Base-by-base conservation (phyloP, 1,140 invertebrate species). In the Pogonognathellus flavescens region DNA sequence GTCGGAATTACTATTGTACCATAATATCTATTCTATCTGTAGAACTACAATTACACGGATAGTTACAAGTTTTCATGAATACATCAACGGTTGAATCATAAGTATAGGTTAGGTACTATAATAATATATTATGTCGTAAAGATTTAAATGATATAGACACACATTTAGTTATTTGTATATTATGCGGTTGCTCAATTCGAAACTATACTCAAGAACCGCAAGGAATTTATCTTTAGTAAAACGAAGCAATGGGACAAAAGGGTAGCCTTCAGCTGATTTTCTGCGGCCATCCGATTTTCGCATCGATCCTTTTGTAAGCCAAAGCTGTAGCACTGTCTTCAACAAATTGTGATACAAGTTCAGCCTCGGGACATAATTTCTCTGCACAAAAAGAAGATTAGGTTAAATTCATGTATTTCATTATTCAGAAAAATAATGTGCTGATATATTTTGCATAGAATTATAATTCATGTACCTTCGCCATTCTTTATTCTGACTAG, bases 281-380 rank as follows among this genome's bases (percentile, higher is more conserved):
- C 55, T 83, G 57, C 22, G 97, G 97, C 97, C 97, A 99, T 70
- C 97, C 97, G 88, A 99, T 98, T 92, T 98, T 98, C 16, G 97
- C 97, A 90, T 98, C 97, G 89, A 96, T 96, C 70, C 97, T 92
- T 92, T 98, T 98, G 91, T 97, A 99, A 1, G 97, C 97, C 90
- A 99, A 94, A 18, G 88, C 88, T 59, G 88, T 85, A 89, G 97
- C 94, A 90, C 95, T 96, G 88, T 97, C 95, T 90, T 94, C 94
- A 60, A 94, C 94, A 87, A 92, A 93, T 83, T 93, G 93, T 60
- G 93, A 92, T 18, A 94, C 92, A 88, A 95, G 94, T 88, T 98
- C 96, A 86, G 94, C 94, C 88, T 98, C 97, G 57, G 93, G 93
- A 18, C 98, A 92, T 89, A 96, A 93, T 70, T 94, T 96, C 93